These are phyloP conservation scores for Antheraea assamensis DNA, from an alignment of 2,888 invertebrate genomes.

Conservation along the genomic window DNA sequence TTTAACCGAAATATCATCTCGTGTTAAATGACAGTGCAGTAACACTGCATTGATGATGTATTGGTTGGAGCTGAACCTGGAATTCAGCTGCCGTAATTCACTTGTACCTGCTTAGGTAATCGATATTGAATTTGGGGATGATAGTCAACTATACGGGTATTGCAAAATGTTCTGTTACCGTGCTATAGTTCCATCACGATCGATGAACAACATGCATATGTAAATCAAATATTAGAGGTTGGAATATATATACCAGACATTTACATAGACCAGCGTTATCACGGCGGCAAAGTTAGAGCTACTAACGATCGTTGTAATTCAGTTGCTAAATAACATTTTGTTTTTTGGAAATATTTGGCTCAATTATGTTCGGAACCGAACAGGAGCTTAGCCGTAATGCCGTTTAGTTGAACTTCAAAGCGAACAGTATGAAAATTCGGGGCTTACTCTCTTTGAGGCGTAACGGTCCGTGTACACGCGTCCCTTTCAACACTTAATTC, in stretches of 20 bases:
- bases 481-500: background rate
- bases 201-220: too few species aligned
- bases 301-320: background rate
- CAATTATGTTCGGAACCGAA: background rate
- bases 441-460: background rate
- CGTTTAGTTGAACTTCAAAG: constrained; percentile 8
- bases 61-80: background rate
- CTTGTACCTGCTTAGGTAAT: background rate
- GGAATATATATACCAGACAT: too few species aligned
- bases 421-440: background rate
- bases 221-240: background rate
- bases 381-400: background rate
- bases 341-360: background rate
- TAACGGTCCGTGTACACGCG: constrained; percentile 3
- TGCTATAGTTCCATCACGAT: too few species aligned
- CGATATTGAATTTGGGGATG: background rate
- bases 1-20: background rate
- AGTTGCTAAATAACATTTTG: background rate
- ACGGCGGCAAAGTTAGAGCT: background rate
- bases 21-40: background rate
- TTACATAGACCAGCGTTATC: too few species aligned
- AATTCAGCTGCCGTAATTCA: background rate
- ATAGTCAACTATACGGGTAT: background rate
- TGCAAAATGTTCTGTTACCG: background rate
- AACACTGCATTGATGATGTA: background rate